Evolutionary conservation across 2,113 vertebrate species (phyloP).

Genomic region (Tyto alba): DNA sequence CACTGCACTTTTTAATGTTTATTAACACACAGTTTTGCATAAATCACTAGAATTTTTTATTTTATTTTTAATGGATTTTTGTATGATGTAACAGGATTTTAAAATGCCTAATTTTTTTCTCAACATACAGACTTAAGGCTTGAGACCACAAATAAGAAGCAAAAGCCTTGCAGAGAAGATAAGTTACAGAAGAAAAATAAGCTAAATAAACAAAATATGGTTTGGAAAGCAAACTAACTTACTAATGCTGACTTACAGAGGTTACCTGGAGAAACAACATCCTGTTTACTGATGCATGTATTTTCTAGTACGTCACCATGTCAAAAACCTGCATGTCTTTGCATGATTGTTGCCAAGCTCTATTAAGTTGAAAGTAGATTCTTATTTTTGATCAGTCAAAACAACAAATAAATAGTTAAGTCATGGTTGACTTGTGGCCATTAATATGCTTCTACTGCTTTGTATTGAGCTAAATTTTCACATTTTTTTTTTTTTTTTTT

Average conservation of each 20-base stretch:
- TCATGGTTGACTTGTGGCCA: background rate
- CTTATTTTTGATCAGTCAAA: background rate
- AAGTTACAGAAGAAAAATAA: background rate
- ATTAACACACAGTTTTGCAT: background rate
- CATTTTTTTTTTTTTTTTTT: background rate
- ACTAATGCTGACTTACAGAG: background rate
- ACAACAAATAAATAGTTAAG: background rate
- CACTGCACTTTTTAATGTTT: background rate
- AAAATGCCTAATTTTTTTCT: background rate
- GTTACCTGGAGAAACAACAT: background rate
- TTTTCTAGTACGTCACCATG: background rate
- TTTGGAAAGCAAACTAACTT: background rate
- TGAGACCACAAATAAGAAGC: background rate
- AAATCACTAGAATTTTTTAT: background rate
- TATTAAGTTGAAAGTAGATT: background rate
- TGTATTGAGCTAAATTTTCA: background rate
- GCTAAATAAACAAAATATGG: background rate
- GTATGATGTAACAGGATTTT: background rate
- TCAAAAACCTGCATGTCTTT: background rate
- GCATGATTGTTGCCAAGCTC: background rate
- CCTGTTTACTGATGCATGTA: background rate
- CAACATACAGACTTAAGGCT: background rate
- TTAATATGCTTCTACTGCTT: background rate
- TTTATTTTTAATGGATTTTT: background rate
- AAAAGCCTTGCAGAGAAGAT: background rate